A percentile compares a stretch with the other conserved stretches of the same genome.
These are phyloP conservation scores for Psittacula derbiana DNA, from an alignment of 2,797 vertebrate species.

Conservation along the genomic window DNA sequence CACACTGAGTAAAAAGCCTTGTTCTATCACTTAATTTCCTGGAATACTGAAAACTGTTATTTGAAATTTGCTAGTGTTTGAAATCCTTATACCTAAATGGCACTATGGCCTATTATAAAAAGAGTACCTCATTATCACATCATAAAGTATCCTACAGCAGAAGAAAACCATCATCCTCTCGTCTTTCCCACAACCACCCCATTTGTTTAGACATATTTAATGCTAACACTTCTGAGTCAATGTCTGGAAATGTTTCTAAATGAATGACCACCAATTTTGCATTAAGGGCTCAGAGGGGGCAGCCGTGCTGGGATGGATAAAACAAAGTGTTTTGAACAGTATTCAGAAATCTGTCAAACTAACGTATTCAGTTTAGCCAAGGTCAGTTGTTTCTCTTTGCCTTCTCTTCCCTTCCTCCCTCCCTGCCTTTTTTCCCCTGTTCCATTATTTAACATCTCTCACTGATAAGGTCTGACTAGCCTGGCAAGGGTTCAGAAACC, in stretches of 20 bases:
- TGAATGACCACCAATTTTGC: not conserved
- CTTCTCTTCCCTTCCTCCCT: accelerated
- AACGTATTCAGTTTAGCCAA: not conserved
- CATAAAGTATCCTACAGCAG: not conserved
- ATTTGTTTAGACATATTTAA: slow-evolving; percentile 35
- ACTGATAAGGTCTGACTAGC: not conserved
- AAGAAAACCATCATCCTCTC: not conserved
- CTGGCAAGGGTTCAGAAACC: not conserved
- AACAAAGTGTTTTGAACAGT: not conserved
- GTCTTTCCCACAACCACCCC: not conserved
- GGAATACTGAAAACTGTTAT: slow-evolving; percentile 41
- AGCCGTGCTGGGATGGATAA: not conserved
- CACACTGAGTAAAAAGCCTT: slow-evolving; percentile 52
- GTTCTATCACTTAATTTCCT: slow-evolving; percentile 48
- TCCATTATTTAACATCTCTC: not conserved
- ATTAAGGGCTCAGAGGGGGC: not conserved
- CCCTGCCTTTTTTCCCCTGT: not conserved
- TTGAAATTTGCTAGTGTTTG: slow-evolving; percentile 37
- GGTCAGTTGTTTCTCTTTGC: not conserved
- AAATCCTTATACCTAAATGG: slow-evolving; percentile 40
- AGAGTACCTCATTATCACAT: slow-evolving; percentile 39
- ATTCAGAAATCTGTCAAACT: not conserved
- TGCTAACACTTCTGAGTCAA: not conserved
- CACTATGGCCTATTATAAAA: not conserved
- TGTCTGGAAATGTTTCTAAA: slow-evolving; percentile 50